Base-by-base conservation (phyloP, 2,888 invertebrate species). In the Leptarthrus brevirostris region DNA sequence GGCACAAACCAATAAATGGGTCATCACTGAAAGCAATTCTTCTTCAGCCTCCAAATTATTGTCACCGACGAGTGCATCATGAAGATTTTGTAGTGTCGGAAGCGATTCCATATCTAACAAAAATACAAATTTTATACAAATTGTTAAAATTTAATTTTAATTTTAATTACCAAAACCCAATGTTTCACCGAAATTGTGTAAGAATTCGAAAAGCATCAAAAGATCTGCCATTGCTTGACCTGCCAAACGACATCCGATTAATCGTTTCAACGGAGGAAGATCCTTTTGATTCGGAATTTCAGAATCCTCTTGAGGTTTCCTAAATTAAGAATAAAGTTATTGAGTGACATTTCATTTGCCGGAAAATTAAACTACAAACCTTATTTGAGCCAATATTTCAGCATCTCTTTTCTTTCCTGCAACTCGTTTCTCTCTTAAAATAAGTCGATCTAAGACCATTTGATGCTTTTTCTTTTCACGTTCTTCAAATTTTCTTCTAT, bases 151-250 rank as follows among this genome's bases (percentile, higher is more conserved):
- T 61, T 30, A 69, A 24, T 14, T 6, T 14, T n/a, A 56, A 6
- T 24, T 26, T 18, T 14, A 83, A 91, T 89, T 81, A 95, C 94
- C 94, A 81, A 98, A 96, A 72, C 96, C 97, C 1, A 98, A 87
- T 0, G 96, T 95, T 84, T 95, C 95, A 66, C 95, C 96, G 82
- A 98, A 98, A 86, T 97, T 98, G 81, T 97, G 94, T 78, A 98
- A 87, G 83, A 98, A 98, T 86, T 98, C 98, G 81, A 94, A 93
- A n/a, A 96, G 93, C 92, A 98, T 97, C 20, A 98, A 87, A 52
- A 94, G 88, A 84, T 98, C 95, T 0, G 95, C 93, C 87, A 97
- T 95, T 0, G 97, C 96, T 81, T 93, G 91, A 0, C 96, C 96
- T 0, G 93, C 88, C 69, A 98, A 86, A 81, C 91, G 90, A 72